Percentiles rank a stretch among this genome's conserved stretches.
These are phyloP conservation scores for Pyrgus malvae DNA, from an alignment of 2,888 invertebrate species.

Conservation along the genomic window DNA sequence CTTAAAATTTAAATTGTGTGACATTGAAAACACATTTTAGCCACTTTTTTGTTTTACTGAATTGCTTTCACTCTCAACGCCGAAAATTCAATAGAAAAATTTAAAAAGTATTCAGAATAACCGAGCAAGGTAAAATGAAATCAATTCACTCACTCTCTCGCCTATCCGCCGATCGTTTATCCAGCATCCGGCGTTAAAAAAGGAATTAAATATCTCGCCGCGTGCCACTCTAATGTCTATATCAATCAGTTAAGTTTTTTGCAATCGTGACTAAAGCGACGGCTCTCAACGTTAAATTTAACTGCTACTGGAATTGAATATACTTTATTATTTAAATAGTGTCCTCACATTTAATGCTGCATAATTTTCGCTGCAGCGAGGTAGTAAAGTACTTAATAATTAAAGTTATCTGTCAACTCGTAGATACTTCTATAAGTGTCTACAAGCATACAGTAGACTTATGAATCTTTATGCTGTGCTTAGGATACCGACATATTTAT, in stretches of 20 bases:
- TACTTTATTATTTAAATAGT: not conserved
- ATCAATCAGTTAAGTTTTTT: conserved; percentile 19
- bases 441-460: too few species aligned
- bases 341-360: not conserved
- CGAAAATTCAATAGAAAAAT: not conserved
- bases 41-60: too few species aligned
- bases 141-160: not conserved
- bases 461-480: too few species aligned
- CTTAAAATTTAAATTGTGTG: too few species aligned
- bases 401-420: too few species aligned
- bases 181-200: conserved; percentile 17
- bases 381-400: too few species aligned
- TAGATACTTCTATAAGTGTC: too few species aligned
- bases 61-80: not conserved
- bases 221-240: conserved; percentile 18
- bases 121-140: conserved; percentile 3
- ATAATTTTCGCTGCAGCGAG: too few species aligned
- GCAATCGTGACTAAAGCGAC: conserved; percentile 4
- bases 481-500: too few species aligned
- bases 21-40: too few species aligned
- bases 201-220: conserved; percentile 19
- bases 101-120: too few species aligned
- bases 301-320: conserved; percentile 3
- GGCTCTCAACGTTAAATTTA: conserved; percentile 1
- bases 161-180: not conserved